Percentiles rank a stretch among this genome's conserved stretches.
phyloP scores from a whole-genome alignment of 2,797 vertebrate species.

The Apogon talboti region DNA sequence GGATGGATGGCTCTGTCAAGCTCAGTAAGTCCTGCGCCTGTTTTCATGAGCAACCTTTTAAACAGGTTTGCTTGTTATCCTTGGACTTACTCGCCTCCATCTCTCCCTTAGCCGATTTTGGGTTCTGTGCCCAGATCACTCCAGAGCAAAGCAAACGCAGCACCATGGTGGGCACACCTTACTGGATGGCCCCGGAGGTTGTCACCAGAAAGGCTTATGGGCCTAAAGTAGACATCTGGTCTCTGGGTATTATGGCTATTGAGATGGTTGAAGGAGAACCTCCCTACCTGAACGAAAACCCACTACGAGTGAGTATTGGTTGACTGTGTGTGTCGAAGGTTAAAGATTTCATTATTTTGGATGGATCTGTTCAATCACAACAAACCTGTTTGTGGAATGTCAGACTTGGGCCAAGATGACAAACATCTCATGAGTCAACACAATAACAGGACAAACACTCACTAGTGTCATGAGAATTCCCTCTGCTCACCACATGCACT shows the following conservation, averaged over 20 bases:
- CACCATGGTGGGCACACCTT: conserved; percentile 98
- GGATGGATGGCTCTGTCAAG: conserved; percentile 99
- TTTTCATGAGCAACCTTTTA: not conserved
- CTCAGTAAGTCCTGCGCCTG: conserved; percentile 88
- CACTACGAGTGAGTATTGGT: conserved; percentile 89
- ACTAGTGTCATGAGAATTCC: not conserved
- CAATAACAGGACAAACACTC: conserved; percentile 10
- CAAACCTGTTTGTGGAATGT: not conserved
- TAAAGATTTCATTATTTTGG: not conserved
- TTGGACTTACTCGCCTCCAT: conserved; percentile 9
- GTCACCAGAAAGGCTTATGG: conserved; percentile 97
- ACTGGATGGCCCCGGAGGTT: conserved; percentile 99
- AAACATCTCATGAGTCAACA: conserved; percentile 22
- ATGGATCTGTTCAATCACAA: not conserved
- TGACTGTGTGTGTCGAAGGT: not conserved
- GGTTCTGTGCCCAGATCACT: conserved; percentile 98
- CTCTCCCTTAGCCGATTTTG: conserved; percentile 90
- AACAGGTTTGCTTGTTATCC: not conserved
- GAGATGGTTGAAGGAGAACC: conserved; percentile 99
- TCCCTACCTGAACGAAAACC: conserved; percentile 98
- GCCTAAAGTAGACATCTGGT: conserved; percentile 99
- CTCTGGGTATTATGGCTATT: conserved; percentile 98
- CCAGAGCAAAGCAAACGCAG: conserved; percentile 98
- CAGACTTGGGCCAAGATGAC: not conserved
- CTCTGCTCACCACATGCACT: not conserved